Conservation (phyloP, 1,140 invertebrate species). For the Oryctes rhinoceros region DNA sequence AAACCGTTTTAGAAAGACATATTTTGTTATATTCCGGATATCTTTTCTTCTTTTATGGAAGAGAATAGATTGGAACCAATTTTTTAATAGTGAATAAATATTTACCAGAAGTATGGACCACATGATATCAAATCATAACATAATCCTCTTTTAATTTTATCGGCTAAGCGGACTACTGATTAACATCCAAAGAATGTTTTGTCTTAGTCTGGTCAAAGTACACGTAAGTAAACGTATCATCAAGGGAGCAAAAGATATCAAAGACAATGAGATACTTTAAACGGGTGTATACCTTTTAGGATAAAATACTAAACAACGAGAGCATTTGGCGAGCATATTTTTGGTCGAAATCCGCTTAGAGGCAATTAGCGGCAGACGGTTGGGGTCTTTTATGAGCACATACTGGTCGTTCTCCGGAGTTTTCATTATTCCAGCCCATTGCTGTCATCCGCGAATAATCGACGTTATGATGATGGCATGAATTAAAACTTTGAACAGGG, state of each 20-base stretch:
- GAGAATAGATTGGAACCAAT: too few species aligned
- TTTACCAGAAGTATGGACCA: too few species aligned
- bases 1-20: too few species aligned
- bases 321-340: not conserved
- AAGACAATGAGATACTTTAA: conserved; percentile 21
- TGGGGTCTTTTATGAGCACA: conserved; percentile 38
- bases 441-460: conserved; percentile 39
- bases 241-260: not conserved
- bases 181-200: not conserved
- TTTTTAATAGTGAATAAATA: too few species aligned
- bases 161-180: too few species aligned
- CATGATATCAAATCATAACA: too few species aligned
- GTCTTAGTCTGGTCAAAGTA: not conserved
- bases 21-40: too few species aligned
- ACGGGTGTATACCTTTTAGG: conserved; percentile 10
- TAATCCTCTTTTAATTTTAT: too few species aligned
- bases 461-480: conserved; percentile 33
- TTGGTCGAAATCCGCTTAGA: conserved; percentile 36
- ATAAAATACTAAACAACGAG: conserved; percentile 13
- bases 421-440: conserved; percentile 40
- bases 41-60: too few species aligned
- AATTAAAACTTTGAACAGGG: conserved; percentile 38
- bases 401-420: conserved; percentile 34
- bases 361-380: conserved; percentile 40
- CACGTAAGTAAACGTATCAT: not conserved